Percentiles rank a stretch among this genome's conserved stretches.
These are phyloP conservation scores for Apamea sordens DNA, from an alignment of 2,888 invertebrate species.

Conservation along the genomic window DNA sequence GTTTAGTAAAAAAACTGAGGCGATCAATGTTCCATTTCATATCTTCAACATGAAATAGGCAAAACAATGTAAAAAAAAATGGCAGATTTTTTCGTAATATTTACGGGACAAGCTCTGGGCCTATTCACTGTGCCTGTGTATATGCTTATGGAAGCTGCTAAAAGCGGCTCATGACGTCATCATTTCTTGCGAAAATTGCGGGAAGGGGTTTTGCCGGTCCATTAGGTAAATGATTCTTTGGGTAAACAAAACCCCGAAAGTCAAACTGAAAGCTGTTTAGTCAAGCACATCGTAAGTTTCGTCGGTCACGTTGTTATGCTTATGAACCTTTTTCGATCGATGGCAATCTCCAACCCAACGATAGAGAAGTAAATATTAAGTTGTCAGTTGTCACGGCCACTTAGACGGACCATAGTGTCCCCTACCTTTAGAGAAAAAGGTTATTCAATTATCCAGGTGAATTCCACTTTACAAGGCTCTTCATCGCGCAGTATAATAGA, in stretches of 20 bases:
- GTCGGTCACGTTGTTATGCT: constrained; percentile 14
- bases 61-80: not conserved
- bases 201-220: constrained; percentile 36
- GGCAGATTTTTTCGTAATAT: not conserved
- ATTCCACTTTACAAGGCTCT: constrained; percentile 4
- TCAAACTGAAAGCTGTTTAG: constrained; percentile 38
- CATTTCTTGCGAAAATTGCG: constrained; percentile 46
- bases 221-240: constrained; percentile 58
- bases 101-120: not conserved
- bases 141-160: constrained; percentile 26
- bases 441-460: constrained; percentile 19
- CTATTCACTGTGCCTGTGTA: not conserved
- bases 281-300: constrained; percentile 24
- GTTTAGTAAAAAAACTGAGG: constrained; percentile 18
- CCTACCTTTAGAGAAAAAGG: not conserved
- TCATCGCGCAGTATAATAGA: not conserved
- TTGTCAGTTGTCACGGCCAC: not conserved
- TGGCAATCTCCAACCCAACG: not conserved
- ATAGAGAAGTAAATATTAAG: constrained; percentile 11
- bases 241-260: constrained; percentile 40
- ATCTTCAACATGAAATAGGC: not conserved
- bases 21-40: not conserved
- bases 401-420: not conserved
- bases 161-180: constrained; percentile 45
- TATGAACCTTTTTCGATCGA: constrained; percentile 19